These are phyloP conservation scores for Paratilapia polleni DNA, from an alignment of 2,113 vertebrate species.

Conservation along the genomic window DNA sequence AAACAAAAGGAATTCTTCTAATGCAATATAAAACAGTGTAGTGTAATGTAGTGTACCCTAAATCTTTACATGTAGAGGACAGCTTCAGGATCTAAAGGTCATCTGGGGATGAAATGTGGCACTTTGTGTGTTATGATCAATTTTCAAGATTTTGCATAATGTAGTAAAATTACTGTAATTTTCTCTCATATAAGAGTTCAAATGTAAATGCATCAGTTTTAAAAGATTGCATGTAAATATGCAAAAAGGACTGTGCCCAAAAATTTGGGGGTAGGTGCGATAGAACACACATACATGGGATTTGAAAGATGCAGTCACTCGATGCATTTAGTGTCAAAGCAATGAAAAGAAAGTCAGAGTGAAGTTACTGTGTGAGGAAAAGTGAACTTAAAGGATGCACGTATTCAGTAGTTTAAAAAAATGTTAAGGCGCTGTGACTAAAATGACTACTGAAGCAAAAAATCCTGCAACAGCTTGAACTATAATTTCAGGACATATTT, in stretches of 20 bases:
- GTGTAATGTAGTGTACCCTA: background rate
- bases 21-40: background rate
- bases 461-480: background rate
- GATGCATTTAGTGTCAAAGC: background rate
- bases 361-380: background rate
- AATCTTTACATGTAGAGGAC: background rate
- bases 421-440: background rate
- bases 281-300: background rate
- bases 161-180: background rate
- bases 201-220: background rate
- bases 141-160: background rate
- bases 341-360: background rate
- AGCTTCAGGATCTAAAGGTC: background rate
- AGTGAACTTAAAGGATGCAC: background rate
- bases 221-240: background rate
- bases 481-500: slow-evolving; percentile 19
- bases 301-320: background rate
- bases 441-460: background rate
- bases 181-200: background rate
- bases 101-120: too few relatives aligned
- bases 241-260: background rate
- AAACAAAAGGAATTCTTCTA: background rate
- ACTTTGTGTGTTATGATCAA: background rate
- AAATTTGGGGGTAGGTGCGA: background rate
- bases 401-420: background rate